A percentile compares a stretch with the other conserved stretches of the same genome.
Conservation (phyloP, 2,113 vertebrate genomes). For the Amblyornis subalaris region DNA sequence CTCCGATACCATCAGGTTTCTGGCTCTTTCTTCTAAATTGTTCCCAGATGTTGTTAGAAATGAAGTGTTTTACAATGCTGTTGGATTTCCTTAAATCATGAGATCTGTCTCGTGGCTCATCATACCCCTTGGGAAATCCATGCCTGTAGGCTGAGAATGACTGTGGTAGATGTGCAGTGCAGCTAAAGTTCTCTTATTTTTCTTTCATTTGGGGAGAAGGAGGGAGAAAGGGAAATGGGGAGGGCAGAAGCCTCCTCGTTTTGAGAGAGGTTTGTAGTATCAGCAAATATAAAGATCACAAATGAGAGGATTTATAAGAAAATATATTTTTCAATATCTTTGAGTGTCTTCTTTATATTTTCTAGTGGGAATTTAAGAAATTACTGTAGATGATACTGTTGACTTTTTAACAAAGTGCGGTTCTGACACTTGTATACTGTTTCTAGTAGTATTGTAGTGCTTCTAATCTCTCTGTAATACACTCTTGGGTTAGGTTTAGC, state of each 20-base stretch:
- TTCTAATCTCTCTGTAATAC: not conserved
- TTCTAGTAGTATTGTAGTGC: not conserved
- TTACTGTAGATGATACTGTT: not conserved
- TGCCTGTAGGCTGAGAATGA: conserved; percentile 6
- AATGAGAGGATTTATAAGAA: not conserved
- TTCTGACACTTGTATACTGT: not conserved
- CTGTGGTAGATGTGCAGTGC: not conserved
- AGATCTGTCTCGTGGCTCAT: conserved; percentile 1
- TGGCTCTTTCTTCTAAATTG: not conserved
- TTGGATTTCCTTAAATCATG: conserved; percentile 13
- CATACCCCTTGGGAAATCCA: not conserved
- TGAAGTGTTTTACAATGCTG: not conserved
- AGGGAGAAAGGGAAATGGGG: not conserved
- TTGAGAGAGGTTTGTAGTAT: not conserved
- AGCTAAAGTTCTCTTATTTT: not conserved
- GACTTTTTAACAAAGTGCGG: not conserved
- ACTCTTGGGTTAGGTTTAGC: not conserved
- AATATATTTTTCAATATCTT: not conserved
- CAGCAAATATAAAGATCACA: not conserved
- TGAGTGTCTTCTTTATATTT: not conserved
- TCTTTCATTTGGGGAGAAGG: not conserved
- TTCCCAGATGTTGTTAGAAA: conserved; percentile 28
- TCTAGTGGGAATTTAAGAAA: not conserved
- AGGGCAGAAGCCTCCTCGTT: not conserved
- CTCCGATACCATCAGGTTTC: not conserved